Evolutionary conservation across 2,797 vertebrate genomes (phyloP).

Genomic region (Enteromius treurensis): DNA sequence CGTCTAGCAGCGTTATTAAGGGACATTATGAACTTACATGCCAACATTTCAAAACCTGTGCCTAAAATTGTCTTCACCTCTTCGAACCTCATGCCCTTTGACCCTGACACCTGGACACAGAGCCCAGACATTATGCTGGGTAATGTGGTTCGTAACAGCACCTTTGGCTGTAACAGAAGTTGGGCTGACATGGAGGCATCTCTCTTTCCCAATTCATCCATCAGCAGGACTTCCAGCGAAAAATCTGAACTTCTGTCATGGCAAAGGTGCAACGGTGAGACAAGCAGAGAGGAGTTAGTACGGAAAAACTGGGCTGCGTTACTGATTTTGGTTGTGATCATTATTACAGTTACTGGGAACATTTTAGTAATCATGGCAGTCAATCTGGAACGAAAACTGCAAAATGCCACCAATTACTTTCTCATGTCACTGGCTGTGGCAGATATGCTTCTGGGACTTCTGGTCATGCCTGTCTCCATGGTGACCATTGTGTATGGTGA

Average conservation of each 20-base stretch:
- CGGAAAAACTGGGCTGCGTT: slow-evolving; percentile 93
- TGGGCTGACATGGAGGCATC: slow-evolving; percentile 68
- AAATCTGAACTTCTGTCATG: slow-evolving; percentile 18
- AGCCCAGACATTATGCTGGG: slow-evolving; percentile 19
- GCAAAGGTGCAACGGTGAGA: slow-evolving; percentile 35
- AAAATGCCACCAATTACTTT: slow-evolving; percentile 98
- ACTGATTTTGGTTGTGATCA: slow-evolving; percentile 85
- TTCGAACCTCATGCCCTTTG: slow-evolving; percentile 35
- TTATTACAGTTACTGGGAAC: slow-evolving; percentile 92
- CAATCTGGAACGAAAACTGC: slow-evolving; percentile 94
- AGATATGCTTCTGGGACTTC: slow-evolving; percentile 93
- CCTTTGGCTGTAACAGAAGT: slow-evolving; percentile 68
- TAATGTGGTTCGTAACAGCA: slow-evolving; percentile 44
- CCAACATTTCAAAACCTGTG: slow-evolving; percentile 39
- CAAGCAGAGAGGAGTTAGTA: slow-evolving; percentile 44
- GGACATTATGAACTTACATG: slow-evolving; percentile 50
- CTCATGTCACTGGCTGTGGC: slow-evolving; percentile 96
- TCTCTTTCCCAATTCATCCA: slow-evolving; percentile 61
- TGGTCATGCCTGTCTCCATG: slow-evolving; percentile 98
- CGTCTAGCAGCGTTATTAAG: background rate
- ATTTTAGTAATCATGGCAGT: slow-evolving; percentile 97
- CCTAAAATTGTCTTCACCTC: slow-evolving; percentile 33
- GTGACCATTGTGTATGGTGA: slow-evolving; percentile 95
- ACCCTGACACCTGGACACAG: slow-evolving; percentile 28
- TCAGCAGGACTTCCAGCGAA: slow-evolving; percentile 65